A percentile compares a stretch with the other conserved stretches of the same genome.
Conservation (phyloP, 1,140 invertebrate species). For the Mizuhopecten yessoensis region DNA sequence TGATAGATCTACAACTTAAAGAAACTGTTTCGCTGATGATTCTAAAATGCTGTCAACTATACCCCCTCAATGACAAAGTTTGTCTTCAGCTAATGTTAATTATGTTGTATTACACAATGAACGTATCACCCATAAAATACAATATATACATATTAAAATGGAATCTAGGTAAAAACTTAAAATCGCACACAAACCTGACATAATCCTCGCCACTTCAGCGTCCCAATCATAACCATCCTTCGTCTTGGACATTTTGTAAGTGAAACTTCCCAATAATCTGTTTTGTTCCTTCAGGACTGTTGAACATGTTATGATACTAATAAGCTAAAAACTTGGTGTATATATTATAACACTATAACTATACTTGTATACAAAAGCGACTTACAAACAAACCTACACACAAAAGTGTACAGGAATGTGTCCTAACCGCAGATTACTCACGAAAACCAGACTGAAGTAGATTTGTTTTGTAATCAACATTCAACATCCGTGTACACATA, state of each 20-base stretch:
- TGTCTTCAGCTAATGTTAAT: too few relatives aligned
- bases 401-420: not conserved
- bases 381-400: not conserved
- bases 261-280: not conserved
- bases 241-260: not conserved
- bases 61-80: too few relatives aligned
- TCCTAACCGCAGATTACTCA: not conserved
- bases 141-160: too few relatives aligned
- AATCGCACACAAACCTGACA: conserved; percentile 17
- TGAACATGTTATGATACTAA: not conserved
- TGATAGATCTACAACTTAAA: too few relatives aligned
- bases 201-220: not conserved
- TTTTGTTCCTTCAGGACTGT: not conserved
- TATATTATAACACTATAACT: too few relatives aligned
- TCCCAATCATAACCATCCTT: not conserved
- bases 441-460: not conserved
- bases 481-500: conserved; percentile 12
- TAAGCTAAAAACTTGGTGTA: too few relatives aligned
- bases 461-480: conserved; percentile 17
- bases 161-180: not conserved
- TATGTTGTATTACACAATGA: too few relatives aligned
- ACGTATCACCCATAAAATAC: too few relatives aligned
- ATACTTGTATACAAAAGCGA: not conserved
- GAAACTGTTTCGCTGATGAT: too few relatives aligned
- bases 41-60: too few relatives aligned